Conservation (phyloP, 2,888 invertebrate species). For the Anthrax anthrax region DNA sequence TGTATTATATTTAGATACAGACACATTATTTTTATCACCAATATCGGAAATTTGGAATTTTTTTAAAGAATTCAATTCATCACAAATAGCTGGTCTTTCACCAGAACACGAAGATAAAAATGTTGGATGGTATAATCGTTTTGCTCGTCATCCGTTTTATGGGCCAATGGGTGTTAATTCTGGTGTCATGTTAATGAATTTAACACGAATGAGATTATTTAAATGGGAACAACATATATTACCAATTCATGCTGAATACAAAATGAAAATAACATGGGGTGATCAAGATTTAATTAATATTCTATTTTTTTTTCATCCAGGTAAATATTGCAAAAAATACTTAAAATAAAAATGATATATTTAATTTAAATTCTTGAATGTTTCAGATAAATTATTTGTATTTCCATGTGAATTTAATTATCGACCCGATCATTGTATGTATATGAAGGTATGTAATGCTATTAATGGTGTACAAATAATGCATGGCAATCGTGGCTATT, state of each 20-base stretch:
- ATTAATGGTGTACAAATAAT: conserved; percentile 60
- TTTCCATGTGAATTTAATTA: conserved; percentile 83
- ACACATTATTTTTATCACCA: conserved; percentile 74
- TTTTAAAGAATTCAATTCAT: conserved; percentile 65
- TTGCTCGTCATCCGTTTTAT: conserved; percentile 90
- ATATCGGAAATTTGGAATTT: conserved; percentile 70
- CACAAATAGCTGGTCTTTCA: conserved; percentile 75
- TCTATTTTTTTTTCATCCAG: conserved; percentile 66
- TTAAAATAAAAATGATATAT: neutral
- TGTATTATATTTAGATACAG: conserved; percentile 84
- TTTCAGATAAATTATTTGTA: conserved; percentile 56
- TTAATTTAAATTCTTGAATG: conserved; percentile 31
- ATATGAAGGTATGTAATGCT: conserved; percentile 67
- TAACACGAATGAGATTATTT: conserved; percentile 77
- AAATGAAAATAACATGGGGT: conserved; percentile 84
- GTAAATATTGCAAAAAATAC: conserved; percentile 27
- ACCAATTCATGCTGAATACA: conserved; percentile 73
- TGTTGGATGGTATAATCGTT: conserved; percentile 90
- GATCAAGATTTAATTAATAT: conserved; percentile 91
- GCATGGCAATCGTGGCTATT: conserved; percentile 79
- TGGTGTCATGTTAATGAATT: conserved; percentile 95
- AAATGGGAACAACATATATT: conserved; percentile 74
- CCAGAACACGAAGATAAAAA: conserved; percentile 87
- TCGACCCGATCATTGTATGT: conserved; percentile 93
- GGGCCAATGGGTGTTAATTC: conserved; percentile 75